Percentiles rank a stretch among this genome's conserved stretches.
These are phyloP conservation scores for Asbolus verrucosus DNA, from an alignment of 1,140 invertebrate genomes.

Conservation along the genomic window DNA sequence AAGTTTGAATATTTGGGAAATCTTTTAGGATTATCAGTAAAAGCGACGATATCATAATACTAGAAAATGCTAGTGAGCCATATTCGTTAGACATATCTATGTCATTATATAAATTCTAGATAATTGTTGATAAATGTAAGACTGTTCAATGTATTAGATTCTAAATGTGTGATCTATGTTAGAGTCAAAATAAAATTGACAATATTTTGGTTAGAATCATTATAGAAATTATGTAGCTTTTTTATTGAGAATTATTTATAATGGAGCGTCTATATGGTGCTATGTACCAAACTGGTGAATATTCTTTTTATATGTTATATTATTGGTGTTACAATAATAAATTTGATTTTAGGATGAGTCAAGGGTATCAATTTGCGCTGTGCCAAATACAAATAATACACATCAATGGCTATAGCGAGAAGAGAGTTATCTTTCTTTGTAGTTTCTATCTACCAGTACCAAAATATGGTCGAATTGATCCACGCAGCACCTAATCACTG, in stretches of 20 bases:
- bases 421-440: slow-evolving; percentile 5
- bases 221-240: slow-evolving; percentile 21
- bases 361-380: slow-evolving; percentile 6
- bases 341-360: slow-evolving; percentile 1
- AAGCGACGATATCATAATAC: slow-evolving; percentile 35
- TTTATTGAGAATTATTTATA: slow-evolving; percentile 25
- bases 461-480: slow-evolving; percentile 27
- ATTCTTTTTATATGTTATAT: slow-evolving; percentile 9
- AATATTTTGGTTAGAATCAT: slow-evolving; percentile 44
- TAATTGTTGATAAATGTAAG: slow-evolving; percentile 47
- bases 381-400: slow-evolving; percentile 30
- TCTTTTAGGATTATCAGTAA: slow-evolving; percentile 5
- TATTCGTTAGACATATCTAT: slow-evolving; percentile 49
- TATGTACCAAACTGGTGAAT: slow-evolving; percentile 30
- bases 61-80: slow-evolving; percentile 30
- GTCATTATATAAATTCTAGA: slow-evolving; percentile 42
- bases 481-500: slow-evolving; percentile 15
- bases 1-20: slow-evolving; percentile 1
- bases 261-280: slow-evolving; percentile 42
- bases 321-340: not conserved
- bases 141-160: slow-evolving; percentile 41
- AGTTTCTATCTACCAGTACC: slow-evolving; percentile 7
- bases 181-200: slow-evolving; percentile 40
- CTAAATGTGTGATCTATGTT: slow-evolving; percentile 47
- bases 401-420: not conserved